phyloP scores from a whole-genome alignment of 2,797 vertebrate species.

The Pangasius sanitwongsei region DNA sequence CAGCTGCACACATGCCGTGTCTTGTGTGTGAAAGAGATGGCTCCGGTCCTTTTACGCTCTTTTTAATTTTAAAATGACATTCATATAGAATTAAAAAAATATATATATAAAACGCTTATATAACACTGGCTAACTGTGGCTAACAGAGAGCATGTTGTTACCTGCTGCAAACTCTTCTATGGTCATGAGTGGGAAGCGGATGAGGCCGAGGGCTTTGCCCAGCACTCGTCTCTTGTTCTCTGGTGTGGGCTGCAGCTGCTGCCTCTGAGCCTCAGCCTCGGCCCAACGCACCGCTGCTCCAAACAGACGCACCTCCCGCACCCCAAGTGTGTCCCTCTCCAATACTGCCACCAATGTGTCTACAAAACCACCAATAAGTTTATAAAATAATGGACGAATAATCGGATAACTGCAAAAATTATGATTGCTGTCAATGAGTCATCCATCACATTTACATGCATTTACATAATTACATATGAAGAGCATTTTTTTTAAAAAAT shows the following conservation, averaged over 20 bases:
- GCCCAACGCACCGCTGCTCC: constrained; percentile 95
- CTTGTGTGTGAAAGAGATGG: neutral
- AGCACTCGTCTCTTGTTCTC: constrained; percentile 94
- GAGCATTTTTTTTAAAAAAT: too few relatives aligned
- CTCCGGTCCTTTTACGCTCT: neutral
- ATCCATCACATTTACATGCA: neutral
- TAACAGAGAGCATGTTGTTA: constrained; percentile 59
- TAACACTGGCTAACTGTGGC: neutral
- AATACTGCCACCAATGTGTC: constrained; percentile 94
- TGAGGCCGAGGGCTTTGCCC: constrained; percentile 91
- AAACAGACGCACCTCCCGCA: constrained; percentile 94
- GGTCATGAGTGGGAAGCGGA: constrained; percentile 97
- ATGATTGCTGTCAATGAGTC: too few relatives aligned
- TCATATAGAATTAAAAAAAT: neutral
- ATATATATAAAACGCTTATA: neutral
- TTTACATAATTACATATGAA: neutral
- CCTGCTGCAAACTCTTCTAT: constrained; percentile 98
- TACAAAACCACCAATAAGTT: constrained; percentile 71
- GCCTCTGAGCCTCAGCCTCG: constrained; percentile 91
- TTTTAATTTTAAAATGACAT: neutral
- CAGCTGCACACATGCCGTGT: neutral
- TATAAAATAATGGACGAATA: neutral
- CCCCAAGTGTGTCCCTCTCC: constrained; percentile 93
- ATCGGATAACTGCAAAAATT: neutral
- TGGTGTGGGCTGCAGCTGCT: constrained; percentile 87